Conservation (phyloP, 2,797 vertebrate species). For the Eulemur coronatus region DNA sequence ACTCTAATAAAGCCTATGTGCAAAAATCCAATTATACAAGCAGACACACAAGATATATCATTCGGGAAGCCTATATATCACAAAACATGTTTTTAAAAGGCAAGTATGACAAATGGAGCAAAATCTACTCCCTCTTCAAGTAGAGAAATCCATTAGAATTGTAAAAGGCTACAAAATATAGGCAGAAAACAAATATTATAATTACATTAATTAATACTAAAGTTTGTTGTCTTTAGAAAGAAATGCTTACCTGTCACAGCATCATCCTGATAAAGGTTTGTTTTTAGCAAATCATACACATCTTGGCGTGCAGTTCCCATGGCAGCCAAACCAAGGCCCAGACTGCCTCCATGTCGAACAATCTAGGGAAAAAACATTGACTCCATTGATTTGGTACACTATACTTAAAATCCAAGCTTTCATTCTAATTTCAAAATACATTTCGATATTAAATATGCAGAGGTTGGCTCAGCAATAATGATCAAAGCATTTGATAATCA, state of each 20-base stretch:
- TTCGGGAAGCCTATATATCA: conserved; percentile 4
- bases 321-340: conserved; percentile 97
- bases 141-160: conserved; percentile 34
- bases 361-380: conserved; percentile 87
- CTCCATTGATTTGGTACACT: not conserved
- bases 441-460: not conserved
- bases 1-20: conserved; percentile 2
- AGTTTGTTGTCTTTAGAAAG: conserved; percentile 38
- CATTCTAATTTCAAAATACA: conserved; percentile 31
- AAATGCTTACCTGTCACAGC: conserved; percentile 94
- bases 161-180: not conserved
- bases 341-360: conserved; percentile 96
- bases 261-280: conserved; percentile 99
- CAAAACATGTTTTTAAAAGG: not conserved
- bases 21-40: not conserved
- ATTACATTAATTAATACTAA: not conserved
- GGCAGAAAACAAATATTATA: not conserved
- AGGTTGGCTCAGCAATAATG: not conserved
- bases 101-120: not conserved
- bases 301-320: conserved; percentile 98
- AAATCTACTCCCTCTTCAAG: conserved; percentile 37
- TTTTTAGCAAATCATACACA: conserved; percentile 99
- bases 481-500: not conserved
- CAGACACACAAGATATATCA: not conserved
- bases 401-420: conserved; percentile 16